phyloP scores from a whole-genome alignment of 2,113 vertebrate genomes.

The Sarotherodon lohbergeri region DNA sequence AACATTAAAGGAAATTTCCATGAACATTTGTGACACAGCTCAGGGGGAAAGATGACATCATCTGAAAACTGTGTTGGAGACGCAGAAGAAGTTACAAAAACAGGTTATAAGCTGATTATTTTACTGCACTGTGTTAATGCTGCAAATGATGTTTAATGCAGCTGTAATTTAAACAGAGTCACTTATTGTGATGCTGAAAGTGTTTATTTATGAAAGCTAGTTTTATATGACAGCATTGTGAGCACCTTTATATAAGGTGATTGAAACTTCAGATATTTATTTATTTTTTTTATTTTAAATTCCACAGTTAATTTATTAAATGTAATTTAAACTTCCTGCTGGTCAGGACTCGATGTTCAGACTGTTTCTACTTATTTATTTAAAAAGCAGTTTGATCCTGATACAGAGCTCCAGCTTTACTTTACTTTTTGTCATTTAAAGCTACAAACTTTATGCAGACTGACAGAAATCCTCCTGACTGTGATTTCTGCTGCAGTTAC shows the following conservation, averaged over 20 bases:
- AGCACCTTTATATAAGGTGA: neutral
- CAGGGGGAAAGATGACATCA: fast-evolving
- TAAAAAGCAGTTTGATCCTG: neutral
- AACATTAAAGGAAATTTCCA: neutral
- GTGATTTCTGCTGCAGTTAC: neutral
- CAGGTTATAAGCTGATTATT: neutral
- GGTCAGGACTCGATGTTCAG: fast-evolving
- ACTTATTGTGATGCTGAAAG: neutral
- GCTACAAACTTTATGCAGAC: neutral
- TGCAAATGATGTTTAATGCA: neutral
- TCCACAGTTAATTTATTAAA: neutral
- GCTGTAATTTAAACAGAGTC: fast-evolving
- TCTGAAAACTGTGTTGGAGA: neutral
- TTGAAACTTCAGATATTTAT: neutral
- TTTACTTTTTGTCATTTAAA: neutral
- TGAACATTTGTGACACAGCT: neutral
- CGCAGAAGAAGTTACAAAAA: neutral
- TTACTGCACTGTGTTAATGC: neutral
- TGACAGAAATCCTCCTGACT: neutral
- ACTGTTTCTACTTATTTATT: neutral
- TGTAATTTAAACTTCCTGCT: neutral
- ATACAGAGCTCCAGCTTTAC: fast-evolving
- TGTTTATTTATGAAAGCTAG: neutral
- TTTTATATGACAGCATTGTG: neutral
- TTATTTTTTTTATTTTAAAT: neutral